Evolutionary conservation across 2,797 vertebrate species (phyloP).

Genomic region (Hybognathus amarus): DNA sequence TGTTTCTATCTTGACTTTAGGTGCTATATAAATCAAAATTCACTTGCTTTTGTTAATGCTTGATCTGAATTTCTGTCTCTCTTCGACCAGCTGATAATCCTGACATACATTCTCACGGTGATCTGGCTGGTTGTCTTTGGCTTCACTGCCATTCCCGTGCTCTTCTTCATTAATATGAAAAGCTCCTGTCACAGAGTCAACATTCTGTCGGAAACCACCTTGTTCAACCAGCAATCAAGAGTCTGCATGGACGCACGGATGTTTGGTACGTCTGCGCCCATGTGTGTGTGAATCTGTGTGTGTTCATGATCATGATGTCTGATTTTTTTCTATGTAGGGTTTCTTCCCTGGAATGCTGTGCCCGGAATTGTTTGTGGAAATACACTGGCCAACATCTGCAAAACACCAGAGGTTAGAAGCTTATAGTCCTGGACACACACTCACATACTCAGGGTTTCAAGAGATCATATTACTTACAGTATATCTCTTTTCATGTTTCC

Average conservation of each 20-base stretch:
- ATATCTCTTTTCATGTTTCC: slow-evolving; percentile 61
- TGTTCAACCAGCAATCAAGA: slow-evolving; percentile 82
- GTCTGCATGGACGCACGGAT: slow-evolving; percentile 95
- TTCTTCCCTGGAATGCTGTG: slow-evolving; percentile 94
- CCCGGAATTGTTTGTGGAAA: slow-evolving; percentile 93
- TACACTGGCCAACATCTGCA: slow-evolving; percentile 94
- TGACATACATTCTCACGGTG: slow-evolving; percentile 91
- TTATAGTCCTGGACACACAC: slow-evolving; percentile 8
- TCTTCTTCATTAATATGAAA: slow-evolving; percentile 96
- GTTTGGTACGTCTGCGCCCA: slow-evolving; percentile 83
- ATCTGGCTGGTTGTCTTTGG: slow-evolving; percentile 94
- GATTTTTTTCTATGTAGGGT: slow-evolving; percentile 75
- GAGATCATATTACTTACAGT: neutral
- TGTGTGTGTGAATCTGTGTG: slow-evolving; percentile 10
- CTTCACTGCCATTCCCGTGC: slow-evolving; percentile 91
- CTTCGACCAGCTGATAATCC: slow-evolving; percentile 89
- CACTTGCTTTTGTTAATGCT: neutral
- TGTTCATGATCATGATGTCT: slow-evolving; percentile 19
- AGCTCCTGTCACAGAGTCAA: slow-evolving; percentile 94
- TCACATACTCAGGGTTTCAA: slow-evolving; percentile 1
- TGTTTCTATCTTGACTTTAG: neutral
- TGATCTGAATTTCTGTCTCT: slow-evolving; percentile 34
- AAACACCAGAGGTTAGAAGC: slow-evolving; percentile 89
- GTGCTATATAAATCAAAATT: neutral
- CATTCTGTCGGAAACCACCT: slow-evolving; percentile 88